Percentiles rank a stretch among this genome's conserved stretches.
phyloP scores from a whole-genome alignment of 2,888 invertebrate genomes.

The Morpho helenor region DNA sequence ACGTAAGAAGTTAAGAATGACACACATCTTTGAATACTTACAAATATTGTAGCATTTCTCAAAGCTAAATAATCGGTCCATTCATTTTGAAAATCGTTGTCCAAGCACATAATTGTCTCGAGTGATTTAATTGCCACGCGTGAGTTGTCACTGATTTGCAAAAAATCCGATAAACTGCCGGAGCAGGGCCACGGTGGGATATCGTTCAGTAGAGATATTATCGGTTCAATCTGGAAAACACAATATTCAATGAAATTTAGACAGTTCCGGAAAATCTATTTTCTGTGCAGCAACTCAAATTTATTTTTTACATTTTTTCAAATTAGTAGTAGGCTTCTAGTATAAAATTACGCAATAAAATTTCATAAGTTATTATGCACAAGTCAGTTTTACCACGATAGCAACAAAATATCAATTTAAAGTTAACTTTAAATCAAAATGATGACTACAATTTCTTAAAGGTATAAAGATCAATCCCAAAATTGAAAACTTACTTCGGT shows the following conservation, averaged over 20 bases:
- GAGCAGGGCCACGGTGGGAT: conserved; percentile 75
- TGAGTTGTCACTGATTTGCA: conserved; percentile 44
- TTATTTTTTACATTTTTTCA: too few species aligned
- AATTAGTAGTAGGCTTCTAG: too few species aligned
- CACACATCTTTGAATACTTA: conserved; percentile 35
- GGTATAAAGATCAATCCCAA: not conserved
- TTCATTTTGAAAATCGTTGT: conserved; percentile 53
- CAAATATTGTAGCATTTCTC: conserved; percentile 40
- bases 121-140: conserved; percentile 55
- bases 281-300: too few species aligned
- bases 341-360: too few species aligned
- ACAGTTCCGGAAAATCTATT: too few species aligned
- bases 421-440: not conserved
- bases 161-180: conserved; percentile 45
- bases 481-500: conserved; percentile 45
- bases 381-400: not conserved
- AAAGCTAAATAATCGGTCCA: conserved; percentile 56
- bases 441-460: not conserved
- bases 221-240: conserved; percentile 47
- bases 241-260: too few species aligned
- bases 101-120: conserved; percentile 68
- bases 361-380: too few species aligned
- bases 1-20: too few species aligned
- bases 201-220: conserved; percentile 58
- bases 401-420: not conserved